Percentiles rank a stretch among this genome's conserved stretches.
Conservation (phyloP, 1,140 invertebrate genomes). For the Stegodyphus mimosarum region DNA sequence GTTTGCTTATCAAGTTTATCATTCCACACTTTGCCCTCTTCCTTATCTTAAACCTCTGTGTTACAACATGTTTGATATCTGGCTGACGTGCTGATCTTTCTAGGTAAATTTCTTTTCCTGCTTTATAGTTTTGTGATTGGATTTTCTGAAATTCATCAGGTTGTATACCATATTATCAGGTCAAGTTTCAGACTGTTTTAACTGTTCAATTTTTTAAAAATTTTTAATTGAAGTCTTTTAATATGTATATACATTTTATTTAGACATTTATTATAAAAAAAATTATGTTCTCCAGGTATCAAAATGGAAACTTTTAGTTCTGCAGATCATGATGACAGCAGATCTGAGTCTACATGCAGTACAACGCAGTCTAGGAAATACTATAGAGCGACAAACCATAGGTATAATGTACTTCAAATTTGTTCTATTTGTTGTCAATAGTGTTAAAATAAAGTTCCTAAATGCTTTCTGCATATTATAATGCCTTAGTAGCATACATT, state of each 20-base stretch:
- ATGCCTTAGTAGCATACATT: background rate
- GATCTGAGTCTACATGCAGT: conserved; percentile 44
- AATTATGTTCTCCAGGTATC: background rate
- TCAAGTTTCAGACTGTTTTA: too few species aligned
- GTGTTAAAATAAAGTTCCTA: background rate
- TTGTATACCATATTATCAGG: background rate
- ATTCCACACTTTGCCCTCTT: too few species aligned
- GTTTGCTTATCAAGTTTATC: too few species aligned
- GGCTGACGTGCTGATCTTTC: too few species aligned
- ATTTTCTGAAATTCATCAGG: background rate
- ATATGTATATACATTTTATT: too few species aligned
- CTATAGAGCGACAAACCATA: conserved; percentile 54
- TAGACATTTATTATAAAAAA: too few species aligned
- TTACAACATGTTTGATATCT: too few species aligned
- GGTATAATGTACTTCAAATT: conserved; percentile 11
- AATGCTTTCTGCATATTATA: background rate
- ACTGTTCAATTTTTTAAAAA: too few species aligned
- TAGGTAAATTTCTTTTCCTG: too few species aligned
- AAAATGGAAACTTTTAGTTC: conserved; percentile 10
- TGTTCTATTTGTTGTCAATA: background rate
- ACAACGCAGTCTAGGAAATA: conserved; percentile 42
- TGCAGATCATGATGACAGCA: conserved; percentile 27
- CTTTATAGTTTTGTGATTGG: too few species aligned
- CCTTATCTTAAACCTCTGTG: too few species aligned
- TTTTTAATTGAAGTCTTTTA: too few species aligned